Evolutionary conservation across 2,113 vertebrate species (phyloP).

Genomic region (Carettochelys insculpta): DNA sequence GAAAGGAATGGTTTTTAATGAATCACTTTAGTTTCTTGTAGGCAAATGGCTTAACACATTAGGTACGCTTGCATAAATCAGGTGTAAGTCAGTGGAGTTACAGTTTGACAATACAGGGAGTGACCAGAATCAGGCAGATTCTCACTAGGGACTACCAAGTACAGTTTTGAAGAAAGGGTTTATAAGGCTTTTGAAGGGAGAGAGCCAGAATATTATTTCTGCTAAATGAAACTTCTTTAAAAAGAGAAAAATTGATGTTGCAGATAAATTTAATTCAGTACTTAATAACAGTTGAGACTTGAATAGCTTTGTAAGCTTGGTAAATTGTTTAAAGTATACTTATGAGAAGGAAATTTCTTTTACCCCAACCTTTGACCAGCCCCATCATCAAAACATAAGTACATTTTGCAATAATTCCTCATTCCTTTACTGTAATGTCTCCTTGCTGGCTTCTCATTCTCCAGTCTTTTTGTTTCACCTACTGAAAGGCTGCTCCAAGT

Average conservation of each 20-base stretch:
- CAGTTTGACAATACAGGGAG: fast-evolving
- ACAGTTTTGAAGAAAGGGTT: neutral
- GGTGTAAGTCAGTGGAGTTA: neutral
- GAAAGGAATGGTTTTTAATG: neutral
- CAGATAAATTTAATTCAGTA: slow-evolving; percentile 59
- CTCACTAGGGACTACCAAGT: neutral
- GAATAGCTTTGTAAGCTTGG: slow-evolving; percentile 46
- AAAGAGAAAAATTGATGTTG: slow-evolving; percentile 18
- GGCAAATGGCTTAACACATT: neutral
- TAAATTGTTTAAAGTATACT: slow-evolving; percentile 22
- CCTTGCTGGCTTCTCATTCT: neutral
- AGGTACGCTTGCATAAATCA: neutral
- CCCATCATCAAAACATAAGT: neutral
- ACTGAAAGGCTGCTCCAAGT: neutral
- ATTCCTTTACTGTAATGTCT: neutral
- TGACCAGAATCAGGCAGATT: neutral
- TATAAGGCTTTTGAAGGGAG: neutral
- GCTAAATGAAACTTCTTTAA: neutral
- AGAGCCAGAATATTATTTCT: slow-evolving; percentile 7
- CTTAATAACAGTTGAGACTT: slow-evolving; percentile 32
- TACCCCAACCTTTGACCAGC: slow-evolving; percentile 27
- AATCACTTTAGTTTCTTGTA: fast-evolving
- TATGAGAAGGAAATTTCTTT: slow-evolving; percentile 10
- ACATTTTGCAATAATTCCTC: neutral
- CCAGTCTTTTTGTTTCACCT: fast-evolving